These are phyloP conservation scores for Novumbra hubbsi DNA, from an alignment of 2,797 vertebrate genomes.

Conservation along the genomic window DNA sequence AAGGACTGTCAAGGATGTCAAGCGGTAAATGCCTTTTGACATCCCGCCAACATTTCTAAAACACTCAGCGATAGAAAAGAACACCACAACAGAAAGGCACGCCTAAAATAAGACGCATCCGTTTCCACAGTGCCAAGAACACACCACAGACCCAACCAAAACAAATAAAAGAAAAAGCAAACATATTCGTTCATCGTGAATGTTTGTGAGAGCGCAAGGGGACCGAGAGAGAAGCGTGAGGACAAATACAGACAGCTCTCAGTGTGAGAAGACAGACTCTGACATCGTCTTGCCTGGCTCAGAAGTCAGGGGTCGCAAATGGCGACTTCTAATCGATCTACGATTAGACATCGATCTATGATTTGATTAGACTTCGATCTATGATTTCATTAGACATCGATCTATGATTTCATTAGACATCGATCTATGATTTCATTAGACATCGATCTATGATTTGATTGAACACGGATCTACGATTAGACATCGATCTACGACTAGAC, in stretches of 20 bases:
- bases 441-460: no score
- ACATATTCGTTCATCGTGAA: constrained; percentile 66
- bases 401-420: no score
- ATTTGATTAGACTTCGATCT: no score
- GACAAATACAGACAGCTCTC: constrained; percentile 47
- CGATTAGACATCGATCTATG: no score
- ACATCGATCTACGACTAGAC: no score
- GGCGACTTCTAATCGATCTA: background rate
- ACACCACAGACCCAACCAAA: constrained; percentile 38
- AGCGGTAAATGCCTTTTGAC: constrained; percentile 9
- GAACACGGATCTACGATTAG: no score
- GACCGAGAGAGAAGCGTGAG: background rate
- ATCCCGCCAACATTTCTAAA: background rate
- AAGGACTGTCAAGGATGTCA: constrained; percentile 15
- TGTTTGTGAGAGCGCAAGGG: constrained; percentile 15
- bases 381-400: no score
- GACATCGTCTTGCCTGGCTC: constrained; percentile 50
- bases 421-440: no score
- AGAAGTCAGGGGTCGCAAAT: background rate
- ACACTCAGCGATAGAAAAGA: constrained; percentile 20
- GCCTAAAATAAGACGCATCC: constrained; percentile 30
- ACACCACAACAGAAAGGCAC: constrained; percentile 36
- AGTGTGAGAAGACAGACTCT: constrained; percentile 19
- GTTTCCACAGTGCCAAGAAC: constrained; percentile 28
- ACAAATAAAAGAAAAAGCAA: constrained; percentile 27